Evolutionary conservation across 2,113 vertebrate genomes (phyloP), one percentile per base, ranked within the genome.

Genomic region (Coturnix japonica): DNA sequence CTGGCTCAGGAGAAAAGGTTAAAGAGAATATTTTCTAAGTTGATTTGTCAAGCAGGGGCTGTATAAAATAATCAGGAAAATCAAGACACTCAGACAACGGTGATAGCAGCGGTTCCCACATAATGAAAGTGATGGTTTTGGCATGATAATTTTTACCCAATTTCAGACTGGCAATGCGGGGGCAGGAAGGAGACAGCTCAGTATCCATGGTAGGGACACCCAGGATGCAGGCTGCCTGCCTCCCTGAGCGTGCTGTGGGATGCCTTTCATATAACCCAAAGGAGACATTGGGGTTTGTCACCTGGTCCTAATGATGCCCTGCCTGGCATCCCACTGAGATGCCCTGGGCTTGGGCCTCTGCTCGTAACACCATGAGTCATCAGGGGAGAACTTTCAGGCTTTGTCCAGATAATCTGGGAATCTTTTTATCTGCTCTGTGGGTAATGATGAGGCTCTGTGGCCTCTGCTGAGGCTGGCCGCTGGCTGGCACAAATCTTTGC

Each of bases 1-100:
- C 41, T 83, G 74, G 51, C 47, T 53, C 35, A 71, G 78, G 64
- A 56, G 78, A 60, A 81, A 89, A 74, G 64, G 69, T 79, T 82
- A 67, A 90, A 93, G 64, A 85, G 59, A 80, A 7, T 47, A 39
- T 87, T 90, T 43, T 61, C 56, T 70, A 72, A 91, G 84, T 81
- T 87, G 89, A 87, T 94, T 91, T 28, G 51, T 93, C 2, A 13
- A 87, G 80, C 41, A 19, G 26, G 51, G 63, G 6, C 64, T 74
- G 84, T 76, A 71, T 75, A 89, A 89, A 92, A 92, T 93, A 90
- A 93, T 92, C 74, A 94, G 72, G 71, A 87, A 87, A 93, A 94
- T 94, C 91, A 92, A 64, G 91, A 59, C 0, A 9, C 75, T 91
- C 78, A 79, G 91, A 90, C 81, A 69, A 70, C 53, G 51, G 78